phyloP scores from a whole-genome alignment of 2,113 vertebrate species.

The Antigone vipio region DNA sequence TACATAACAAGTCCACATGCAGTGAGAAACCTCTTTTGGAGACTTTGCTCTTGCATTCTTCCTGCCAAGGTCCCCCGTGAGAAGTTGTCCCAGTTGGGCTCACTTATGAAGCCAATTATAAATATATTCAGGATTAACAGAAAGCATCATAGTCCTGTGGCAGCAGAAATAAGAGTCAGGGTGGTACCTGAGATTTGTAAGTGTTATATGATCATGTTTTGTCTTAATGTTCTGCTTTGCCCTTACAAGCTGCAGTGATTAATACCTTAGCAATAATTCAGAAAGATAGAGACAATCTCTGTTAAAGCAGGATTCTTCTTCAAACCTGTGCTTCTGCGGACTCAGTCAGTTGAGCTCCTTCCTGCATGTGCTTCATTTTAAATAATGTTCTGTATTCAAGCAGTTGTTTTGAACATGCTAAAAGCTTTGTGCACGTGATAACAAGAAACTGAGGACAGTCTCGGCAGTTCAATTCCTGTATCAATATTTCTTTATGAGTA shows the following conservation, averaged over 20 bases:
- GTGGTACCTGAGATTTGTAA: background rate
- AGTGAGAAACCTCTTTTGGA: background rate
- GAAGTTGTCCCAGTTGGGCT: background rate
- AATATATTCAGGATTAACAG: background rate
- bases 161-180: background rate
- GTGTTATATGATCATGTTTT: background rate
- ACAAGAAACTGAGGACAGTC: background rate
- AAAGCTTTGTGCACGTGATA: background rate
- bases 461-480: background rate
- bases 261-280: background rate
- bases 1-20: background rate
- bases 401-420: background rate
- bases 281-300: background rate
- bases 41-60: background rate
- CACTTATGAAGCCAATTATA: background rate
- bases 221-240: background rate
- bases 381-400: background rate
- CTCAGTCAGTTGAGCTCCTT: background rate
- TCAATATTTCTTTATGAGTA: background rate
- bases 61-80: background rate
- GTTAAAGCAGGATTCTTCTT: background rate
- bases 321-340: background rate
- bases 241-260: background rate
- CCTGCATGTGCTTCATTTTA: background rate
- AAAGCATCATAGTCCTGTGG: background rate